Conservation (phyloP, 1,140 invertebrate species). For the Pollicipes pollicipes region DNA sequence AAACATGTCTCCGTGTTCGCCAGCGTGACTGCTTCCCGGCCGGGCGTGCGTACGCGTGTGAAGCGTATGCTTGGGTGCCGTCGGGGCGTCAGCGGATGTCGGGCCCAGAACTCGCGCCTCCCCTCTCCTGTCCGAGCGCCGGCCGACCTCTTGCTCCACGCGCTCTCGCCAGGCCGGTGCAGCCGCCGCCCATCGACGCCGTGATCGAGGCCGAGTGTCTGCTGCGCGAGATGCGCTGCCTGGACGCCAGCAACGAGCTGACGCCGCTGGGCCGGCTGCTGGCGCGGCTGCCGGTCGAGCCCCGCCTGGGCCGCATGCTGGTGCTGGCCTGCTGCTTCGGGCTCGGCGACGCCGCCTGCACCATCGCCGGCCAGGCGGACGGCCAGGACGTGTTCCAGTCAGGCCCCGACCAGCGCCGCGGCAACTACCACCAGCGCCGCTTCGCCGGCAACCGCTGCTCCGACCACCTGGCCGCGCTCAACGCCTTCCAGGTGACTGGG, state of each 20-base stretch:
- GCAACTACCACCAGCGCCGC: conserved; percentile 55
- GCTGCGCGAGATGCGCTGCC: conserved; percentile 57
- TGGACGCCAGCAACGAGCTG: conserved; percentile 64
- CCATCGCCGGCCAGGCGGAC: conserved; percentile 65
- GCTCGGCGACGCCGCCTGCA: conserved; percentile 70
- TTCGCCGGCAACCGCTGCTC: conserved; percentile 71
- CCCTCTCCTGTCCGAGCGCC: too few relatives aligned
- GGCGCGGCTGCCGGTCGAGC: conserved; percentile 81
- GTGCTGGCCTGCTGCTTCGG: conserved; percentile 69
- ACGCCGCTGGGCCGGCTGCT: conserved; percentile 78
- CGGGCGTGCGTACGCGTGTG: too few relatives aligned
- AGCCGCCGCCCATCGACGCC: conserved; percentile 82
- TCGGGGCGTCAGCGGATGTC: too few relatives aligned
- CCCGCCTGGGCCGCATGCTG: conserved; percentile 86
- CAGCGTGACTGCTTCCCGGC: too few relatives aligned
- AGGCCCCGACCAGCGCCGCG: conserved; percentile 29
- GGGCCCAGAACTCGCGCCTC: too few relatives aligned
- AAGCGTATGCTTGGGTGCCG: too few relatives aligned
- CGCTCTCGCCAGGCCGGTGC: conserved; percentile 56
- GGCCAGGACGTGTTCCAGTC: conserved; percentile 18
- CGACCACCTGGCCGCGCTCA: conserved; percentile 87
- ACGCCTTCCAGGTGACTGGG: conserved; percentile 59
- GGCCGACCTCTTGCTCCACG: too few relatives aligned
- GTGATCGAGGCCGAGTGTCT: conserved; percentile 73
- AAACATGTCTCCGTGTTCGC: too few relatives aligned